Evolutionary conservation across 2,888 invertebrate genomes (phyloP).

Genomic region (Clunio marinus): DNA sequence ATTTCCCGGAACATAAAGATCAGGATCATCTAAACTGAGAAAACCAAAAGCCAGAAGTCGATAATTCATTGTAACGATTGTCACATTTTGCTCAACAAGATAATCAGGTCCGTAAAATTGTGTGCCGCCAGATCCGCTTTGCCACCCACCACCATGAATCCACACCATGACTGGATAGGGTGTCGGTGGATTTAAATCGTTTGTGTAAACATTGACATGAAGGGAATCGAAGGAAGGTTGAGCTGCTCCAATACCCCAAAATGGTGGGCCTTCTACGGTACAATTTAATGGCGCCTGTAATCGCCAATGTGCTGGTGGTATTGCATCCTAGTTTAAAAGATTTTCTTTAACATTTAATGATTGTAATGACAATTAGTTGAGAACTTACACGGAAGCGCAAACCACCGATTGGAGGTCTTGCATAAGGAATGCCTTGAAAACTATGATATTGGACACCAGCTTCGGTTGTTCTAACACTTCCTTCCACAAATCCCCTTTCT

Average conservation of each 20-base stretch:
- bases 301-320: not conserved
- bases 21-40: slow-evolving; percentile 51
- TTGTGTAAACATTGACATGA: no score
- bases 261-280: not conserved
- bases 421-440: not conserved
- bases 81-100: not conserved
- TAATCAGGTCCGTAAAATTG: not conserved
- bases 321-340: not conserved
- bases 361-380: not conserved
- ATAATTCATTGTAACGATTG: not conserved
- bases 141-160: slow-evolving; percentile 39
- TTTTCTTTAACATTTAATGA: not conserved
- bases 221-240: no score
- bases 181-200: slow-evolving; percentile 38
- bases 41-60: slow-evolving; percentile 45
- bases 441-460: not conserved
- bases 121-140: not conserved
- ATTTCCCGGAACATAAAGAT: slow-evolving; percentile 54
- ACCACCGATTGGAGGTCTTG: not conserved
- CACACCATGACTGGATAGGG: slow-evolving; percentile 52
- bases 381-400: not conserved
- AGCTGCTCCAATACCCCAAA: not conserved
- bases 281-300: not conserved
- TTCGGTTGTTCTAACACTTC: not conserved
- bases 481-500: not conserved